Evolutionary conservation across 1,140 invertebrate genomes (phyloP), one percentile per base, ranked within the genome.

Genomic region (Magallana ariakensis): DNA sequence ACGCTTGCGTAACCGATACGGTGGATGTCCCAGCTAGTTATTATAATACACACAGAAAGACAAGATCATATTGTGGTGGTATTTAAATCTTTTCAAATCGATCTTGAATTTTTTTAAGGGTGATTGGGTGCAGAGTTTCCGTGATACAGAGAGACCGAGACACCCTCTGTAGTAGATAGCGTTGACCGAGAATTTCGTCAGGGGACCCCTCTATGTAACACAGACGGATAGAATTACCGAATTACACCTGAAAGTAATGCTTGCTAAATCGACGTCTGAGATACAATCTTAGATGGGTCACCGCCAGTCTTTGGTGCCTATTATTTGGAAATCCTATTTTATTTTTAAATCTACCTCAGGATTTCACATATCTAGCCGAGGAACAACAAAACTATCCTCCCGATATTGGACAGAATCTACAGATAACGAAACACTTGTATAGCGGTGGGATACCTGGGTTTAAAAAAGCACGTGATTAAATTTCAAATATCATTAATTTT

Each of bases 61-160:
- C 66, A 33, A 75, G 66, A 75, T 75, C 66, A 75, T 26, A 75
- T 13, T 75, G 19, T n/a, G 19, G 58, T 19, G 22, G 66, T 19
- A 75, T 75, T 75, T 75, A 75, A 75, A 75, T 75, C 66, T 75
- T 75, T 75, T 75, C 66, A 75, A 75, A 75, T 75, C 26, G 66
- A 75, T 75, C 66, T 75, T 19, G 22, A 75, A 13, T 75, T 11
- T 13, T 11, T 13, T 33, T 8, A 11, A 26, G 33, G 66, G 66
- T 75, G 66, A 75, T 26, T 75, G 9, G 22, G 66, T 75, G 66
- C 66, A 75, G 13, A 75, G 11, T 26, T 26, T 26, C 1, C 1
- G 33, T 9, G 33, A 26, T 75, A 75, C 66, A 75, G 22, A 75
- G 33, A 75, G 66, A 75, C 66, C 19, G 22, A 26, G 66, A 26